Percentiles rank a stretch among this genome's conserved stretches.
phyloP scores from a whole-genome alignment of 2,888 invertebrate genomes.

The Lordiphosa fenestrarum region DNA sequence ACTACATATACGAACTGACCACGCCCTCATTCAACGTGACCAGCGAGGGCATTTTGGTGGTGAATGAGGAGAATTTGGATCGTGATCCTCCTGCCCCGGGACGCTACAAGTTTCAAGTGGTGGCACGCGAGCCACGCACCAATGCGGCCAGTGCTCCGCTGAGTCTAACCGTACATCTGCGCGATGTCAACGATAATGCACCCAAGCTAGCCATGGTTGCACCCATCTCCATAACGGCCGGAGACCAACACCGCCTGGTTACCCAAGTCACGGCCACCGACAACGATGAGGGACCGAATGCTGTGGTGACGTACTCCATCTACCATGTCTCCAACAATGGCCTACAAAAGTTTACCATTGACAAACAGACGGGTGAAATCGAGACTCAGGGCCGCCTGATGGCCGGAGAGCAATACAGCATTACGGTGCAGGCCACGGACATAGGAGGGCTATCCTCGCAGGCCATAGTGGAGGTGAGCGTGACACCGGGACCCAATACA shows the following conservation, averaged over 20 bases:
- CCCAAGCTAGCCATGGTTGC: constrained; percentile 89
- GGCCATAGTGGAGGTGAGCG: constrained; percentile 91
- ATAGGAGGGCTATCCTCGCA: constrained; percentile 90
- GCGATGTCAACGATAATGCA: constrained; percentile 93
- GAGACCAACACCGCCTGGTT: constrained; percentile 83
- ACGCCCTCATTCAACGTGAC: constrained; percentile 91
- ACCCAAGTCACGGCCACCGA: constrained; percentile 89
- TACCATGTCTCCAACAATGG: constrained; percentile 96
- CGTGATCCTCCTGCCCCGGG: constrained; percentile 92
- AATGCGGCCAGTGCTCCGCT: constrained; percentile 91
- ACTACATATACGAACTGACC: constrained; percentile 91
- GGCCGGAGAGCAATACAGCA: constrained; percentile 93
- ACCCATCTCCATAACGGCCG: constrained; percentile 91
- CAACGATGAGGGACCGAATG: constrained; percentile 92
- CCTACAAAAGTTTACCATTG: constrained; percentile 90
- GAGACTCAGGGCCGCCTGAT: constrained; percentile 89
- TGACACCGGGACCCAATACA: constrained; percentile 90
- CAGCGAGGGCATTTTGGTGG: constrained; percentile 86
- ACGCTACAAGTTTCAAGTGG: constrained; percentile 92
- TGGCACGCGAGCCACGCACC: constrained; percentile 90
- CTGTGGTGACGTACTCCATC: constrained; percentile 90
- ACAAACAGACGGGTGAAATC: constrained; percentile 88
- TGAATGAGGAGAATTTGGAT: constrained; percentile 91
- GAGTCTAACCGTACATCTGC: constrained; percentile 87
- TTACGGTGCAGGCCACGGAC: constrained; percentile 92